A percentile compares a stretch with the other conserved stretches of the same genome.
Evolutionary conservation across 2,888 invertebrate genomes (phyloP).

Genomic region (Euplexia lucipara): DNA sequence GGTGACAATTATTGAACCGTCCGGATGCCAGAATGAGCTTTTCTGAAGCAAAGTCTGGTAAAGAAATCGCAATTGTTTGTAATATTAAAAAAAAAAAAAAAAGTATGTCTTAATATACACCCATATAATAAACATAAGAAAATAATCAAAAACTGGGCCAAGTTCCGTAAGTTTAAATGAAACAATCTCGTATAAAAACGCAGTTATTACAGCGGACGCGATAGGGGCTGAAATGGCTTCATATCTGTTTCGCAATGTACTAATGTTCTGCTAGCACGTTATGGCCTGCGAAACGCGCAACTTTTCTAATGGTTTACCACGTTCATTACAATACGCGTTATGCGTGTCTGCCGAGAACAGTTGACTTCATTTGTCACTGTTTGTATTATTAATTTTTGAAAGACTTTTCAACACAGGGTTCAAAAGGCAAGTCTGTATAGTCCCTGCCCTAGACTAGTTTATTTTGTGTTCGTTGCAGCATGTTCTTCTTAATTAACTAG

Average conservation of each 20-base stretch:
- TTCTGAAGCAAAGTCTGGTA: too few relatives aligned
- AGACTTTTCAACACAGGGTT: not conserved
- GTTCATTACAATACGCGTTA: conserved; percentile 16
- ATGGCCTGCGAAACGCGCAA: conserved; percentile 66
- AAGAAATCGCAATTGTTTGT: too few relatives aligned
- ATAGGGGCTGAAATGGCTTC: conserved; percentile 64
- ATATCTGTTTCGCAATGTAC: conserved; percentile 64
- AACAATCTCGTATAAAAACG: conserved; percentile 54
- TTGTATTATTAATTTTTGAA: not conserved
- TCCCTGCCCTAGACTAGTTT: too few relatives aligned
- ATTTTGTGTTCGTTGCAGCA: too few relatives aligned
- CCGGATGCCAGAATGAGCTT: too few relatives aligned
- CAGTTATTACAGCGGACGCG: conserved; percentile 57
- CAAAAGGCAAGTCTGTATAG: too few relatives aligned
- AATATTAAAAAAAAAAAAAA: too few relatives aligned
- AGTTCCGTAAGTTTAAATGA: conserved; percentile 51
- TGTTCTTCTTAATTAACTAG: too few relatives aligned
- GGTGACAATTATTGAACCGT: too few relatives aligned
- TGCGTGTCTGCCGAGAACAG: conserved; percentile 16
- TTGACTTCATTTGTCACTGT: not conserved
- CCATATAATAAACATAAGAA: conserved; percentile 14
- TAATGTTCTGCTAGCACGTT: conserved; percentile 67
- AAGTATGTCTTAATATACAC: not conserved
- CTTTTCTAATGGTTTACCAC: conserved; percentile 35
- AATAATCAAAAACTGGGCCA: conserved; percentile 49